Conservation (phyloP, 2,888 invertebrate genomes). For the Machimus rusticus region DNA sequence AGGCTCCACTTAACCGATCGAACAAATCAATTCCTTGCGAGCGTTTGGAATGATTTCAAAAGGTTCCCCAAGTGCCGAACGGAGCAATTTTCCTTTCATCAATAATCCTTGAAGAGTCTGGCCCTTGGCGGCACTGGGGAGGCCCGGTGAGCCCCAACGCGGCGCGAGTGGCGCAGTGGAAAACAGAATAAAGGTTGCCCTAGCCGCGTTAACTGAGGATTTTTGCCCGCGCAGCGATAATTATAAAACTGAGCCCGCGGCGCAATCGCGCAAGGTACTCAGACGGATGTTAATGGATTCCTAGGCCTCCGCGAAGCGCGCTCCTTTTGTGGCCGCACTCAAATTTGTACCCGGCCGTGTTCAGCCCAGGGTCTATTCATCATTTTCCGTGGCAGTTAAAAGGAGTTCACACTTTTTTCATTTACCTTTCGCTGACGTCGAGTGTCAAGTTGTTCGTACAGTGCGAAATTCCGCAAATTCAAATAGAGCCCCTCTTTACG, state of each 20-base stretch:
- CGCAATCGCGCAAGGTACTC: background rate
- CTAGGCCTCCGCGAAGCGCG: background rate
- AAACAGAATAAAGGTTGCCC: background rate
- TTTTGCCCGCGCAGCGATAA: background rate
- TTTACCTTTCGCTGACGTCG: constrained; percentile 5
- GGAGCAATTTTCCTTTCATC: background rate
- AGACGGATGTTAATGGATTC: background rate
- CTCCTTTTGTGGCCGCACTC: background rate
- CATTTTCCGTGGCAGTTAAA: constrained; percentile 11
- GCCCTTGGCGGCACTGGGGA: background rate
- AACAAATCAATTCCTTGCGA: background rate
- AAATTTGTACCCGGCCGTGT: background rate
- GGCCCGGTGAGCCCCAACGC: background rate
- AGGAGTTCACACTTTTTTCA: constrained; percentile 9
- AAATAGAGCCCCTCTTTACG: background rate
- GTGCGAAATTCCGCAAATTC: background rate
- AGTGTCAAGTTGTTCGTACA: background rate
- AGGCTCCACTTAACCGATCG: background rate
- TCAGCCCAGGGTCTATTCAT: background rate
- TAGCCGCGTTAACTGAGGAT: background rate
- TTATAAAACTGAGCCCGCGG: background rate
- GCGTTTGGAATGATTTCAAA: background rate
- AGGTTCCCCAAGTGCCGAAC: background rate
- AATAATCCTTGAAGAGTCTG: background rate
- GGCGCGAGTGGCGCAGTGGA: background rate